Evolutionary conservation across 1,140 invertebrate genomes (phyloP), one percentile per base, ranked within the genome.

Genomic region (Alviniconcha marisindica): DNA sequence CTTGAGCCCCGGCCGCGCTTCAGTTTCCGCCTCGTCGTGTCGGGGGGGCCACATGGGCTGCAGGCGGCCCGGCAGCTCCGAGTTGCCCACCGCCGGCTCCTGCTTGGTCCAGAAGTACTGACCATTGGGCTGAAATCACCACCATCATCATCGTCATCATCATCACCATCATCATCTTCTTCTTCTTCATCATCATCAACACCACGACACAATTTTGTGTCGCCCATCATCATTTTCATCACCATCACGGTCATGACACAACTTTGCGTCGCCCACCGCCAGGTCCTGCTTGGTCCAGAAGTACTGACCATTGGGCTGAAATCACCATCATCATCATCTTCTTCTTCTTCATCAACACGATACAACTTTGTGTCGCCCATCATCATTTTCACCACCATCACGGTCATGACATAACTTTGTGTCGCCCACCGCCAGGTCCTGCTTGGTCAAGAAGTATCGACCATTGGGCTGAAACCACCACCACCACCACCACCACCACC

Each of bases 81-180:
- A 94, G 85, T 95, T 94, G 31, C 42, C 78, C 78, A 44, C 38
- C 15, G 78, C 56, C 36, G 94, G 92, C 91, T 97, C 96, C 76
- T 96, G 96, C 90, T 97, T 96, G 36, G 96, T 95, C 97, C 97
- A 97, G 90, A 96, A 97, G 92, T 98, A 97, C 95, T 97, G 97
- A 87, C 96, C 94, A 91, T 97, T 96, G 78, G 96, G 95, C 97
- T 98, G 92, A 54, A 95, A 94, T 38, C 44, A 48, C 44, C 5
- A 48, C 18, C 18, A 48, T 48, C 18, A 10, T 48, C 44, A 48
- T 5, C 18, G 18, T 48, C 44, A 18, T 48, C 44, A 48, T 48
- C 44, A 48, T 48, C 44, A 48, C 44, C 44, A 18, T 48, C 18
- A 48, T n/a, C 44, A 48, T 48, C 18, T 48, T 48, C 44, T n/a